Evolutionary conservation across 2,888 invertebrate species (phyloP), one percentile per base, ranked within the genome.

Genomic region (Perithous albicinctus): DNA sequence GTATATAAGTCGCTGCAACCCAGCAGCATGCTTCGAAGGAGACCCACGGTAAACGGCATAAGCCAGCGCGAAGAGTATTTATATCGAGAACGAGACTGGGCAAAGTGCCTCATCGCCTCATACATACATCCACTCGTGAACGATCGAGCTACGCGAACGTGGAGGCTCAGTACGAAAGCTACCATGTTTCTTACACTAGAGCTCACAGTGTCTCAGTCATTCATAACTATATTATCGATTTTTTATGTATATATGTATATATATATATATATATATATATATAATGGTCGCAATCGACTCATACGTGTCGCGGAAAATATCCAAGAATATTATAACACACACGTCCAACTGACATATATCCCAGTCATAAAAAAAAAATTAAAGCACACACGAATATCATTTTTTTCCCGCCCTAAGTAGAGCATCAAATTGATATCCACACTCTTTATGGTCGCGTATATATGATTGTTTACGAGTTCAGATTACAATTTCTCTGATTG

Each of bases 31-130:
- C 32, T 64, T 67, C n/a, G 51, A n/a, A 61, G 43, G 46, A 41
- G 61, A 41, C 63, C 48, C 41, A 4, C 38, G 64, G 66, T 66
- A 67, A 79, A 61, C 64, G 41, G 56, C 54, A 61, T 79, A 74
- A 80, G 77, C 78, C 74, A n/a, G n/a, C 72, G n/a, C 48, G 38
- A 51, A 20, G 35, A 70, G 76, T 85, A 85, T 85, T 85, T 80
- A 80, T 82, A 78, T 73, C 79, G 75, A 46, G 61, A 82, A 84
- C 82, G 84, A 77, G 83, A 69, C 73, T 35, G 75, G 61, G 67
- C 81, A 56, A 77, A 80, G 64, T 66, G 75, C 61, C 75, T 64
- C 23, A 12, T 38, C 61, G 41, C 23, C 29, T 69, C 48, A 56
- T 54, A 51, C 7, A 63, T 78, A 51, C 7, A 63, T 78, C 23